Evolutionary conservation across 2,113 vertebrate genomes (phyloP).

Genomic region (Balaenoptera acutorostrata): DNA sequence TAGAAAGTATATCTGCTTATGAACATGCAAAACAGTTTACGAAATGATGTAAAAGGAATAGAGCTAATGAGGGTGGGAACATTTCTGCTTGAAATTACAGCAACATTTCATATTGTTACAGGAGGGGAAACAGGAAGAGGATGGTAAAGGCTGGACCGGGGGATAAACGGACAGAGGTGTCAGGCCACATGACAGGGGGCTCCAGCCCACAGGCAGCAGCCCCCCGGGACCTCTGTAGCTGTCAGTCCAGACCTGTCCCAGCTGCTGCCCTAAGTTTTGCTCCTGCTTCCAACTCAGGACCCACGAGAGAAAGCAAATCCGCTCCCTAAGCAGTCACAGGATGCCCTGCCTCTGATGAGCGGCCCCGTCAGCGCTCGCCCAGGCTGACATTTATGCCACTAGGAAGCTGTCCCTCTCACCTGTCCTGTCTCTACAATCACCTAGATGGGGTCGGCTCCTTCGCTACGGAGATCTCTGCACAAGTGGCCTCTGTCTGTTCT

Average conservation of each 20-base stretch:
- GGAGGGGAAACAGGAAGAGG: no score
- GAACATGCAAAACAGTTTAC: neutral
- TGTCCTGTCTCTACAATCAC: neutral
- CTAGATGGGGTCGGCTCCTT: neutral
- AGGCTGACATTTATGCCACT: neutral
- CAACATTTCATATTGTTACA: fast-evolving
- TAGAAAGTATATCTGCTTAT: fast-evolving
- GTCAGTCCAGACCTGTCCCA: neutral
- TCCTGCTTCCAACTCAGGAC: neutral
- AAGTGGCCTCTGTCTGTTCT: neutral
- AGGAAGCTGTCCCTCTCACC: neutral
- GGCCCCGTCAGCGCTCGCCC: neutral
- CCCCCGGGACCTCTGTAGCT: fast-evolving
- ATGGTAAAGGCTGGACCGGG: fast-evolving
- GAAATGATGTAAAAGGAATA: neutral
- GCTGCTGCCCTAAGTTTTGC: no score
- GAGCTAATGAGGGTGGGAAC: neutral
- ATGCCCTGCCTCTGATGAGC: neutral
- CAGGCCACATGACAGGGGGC: fast-evolving
- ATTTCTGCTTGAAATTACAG: neutral
- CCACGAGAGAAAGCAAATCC: neutral
- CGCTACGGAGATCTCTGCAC: fast-evolving
- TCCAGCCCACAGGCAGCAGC: no score
- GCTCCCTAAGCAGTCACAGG: fast-evolving
- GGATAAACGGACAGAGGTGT: fast-evolving